Evolutionary conservation across 2,888 invertebrate species (phyloP), one percentile per base, ranked within the genome.

Genomic region (Rutpela maculata): DNA sequence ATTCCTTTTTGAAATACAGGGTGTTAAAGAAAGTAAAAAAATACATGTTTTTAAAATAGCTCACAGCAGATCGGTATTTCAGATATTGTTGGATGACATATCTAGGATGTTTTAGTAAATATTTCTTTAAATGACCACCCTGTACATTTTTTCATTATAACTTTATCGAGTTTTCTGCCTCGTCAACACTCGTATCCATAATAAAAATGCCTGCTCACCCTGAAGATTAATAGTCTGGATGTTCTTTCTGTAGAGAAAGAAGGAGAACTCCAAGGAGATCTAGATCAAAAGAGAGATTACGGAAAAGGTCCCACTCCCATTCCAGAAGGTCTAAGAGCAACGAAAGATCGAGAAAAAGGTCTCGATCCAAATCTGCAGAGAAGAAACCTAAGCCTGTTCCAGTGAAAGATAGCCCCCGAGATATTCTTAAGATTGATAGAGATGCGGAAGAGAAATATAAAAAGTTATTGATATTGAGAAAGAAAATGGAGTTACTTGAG

Each of bases 401-500:
- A 22, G 77, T 70, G 63, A 82, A 74, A 65, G 79, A 76, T 17
- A 84, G 84, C 0, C 35, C 70, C 59, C 59, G 38, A 17, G 79
- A 83, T 3, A 82, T 84, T 17, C 84, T 86, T 76, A 86, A 85
- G 78, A 72, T 84, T 12, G 88, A 84, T 17, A 78, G 73, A 18
- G 88, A 89, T 17, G 87, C 88, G 0, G 89, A 89, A 74, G 87
- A 87, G 66, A 87, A 87, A 75, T 87, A 86, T 71, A 87, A 84
- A 74, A 86, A 92, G 31, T 86, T 92, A 18, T 85, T 91, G 79
- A 86, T 92, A 80, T 86, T 93, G 60, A 92, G 92, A 81, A 92
- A 93, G 83, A 93, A 93, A 81, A 93, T 93, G 90, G 92, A 93
- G 76, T 88, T 91, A 79, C 90, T 92, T 68, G 92, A 92, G 82